Evolutionary conservation across 2,888 invertebrate genomes (phyloP).

Genomic region (Quadroppia sp.): DNA sequence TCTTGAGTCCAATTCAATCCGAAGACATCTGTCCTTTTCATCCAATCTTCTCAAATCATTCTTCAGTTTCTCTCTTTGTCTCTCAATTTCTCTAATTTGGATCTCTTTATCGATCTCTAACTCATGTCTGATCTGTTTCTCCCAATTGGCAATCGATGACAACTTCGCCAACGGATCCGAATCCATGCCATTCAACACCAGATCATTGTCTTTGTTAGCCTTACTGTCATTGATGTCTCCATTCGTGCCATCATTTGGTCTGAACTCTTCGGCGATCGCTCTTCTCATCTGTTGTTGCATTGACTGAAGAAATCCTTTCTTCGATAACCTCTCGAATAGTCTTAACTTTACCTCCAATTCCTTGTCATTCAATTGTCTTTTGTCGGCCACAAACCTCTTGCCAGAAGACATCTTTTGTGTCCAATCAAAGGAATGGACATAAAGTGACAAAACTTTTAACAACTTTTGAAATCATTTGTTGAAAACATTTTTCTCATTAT

Average conservation of each 20-base stretch:
- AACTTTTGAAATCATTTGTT: too few species aligned
- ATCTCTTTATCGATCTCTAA: slow-evolving; percentile 40
- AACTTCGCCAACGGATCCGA: slow-evolving; percentile 32
- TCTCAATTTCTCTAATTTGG: slow-evolving; percentile 34
- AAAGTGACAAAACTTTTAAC: too few species aligned
- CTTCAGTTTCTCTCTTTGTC: slow-evolving; percentile 33
- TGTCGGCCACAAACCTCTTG: not conserved
- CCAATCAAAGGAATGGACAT: too few species aligned
- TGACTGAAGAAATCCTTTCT: slow-evolving; percentile 21
- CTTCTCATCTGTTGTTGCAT: slow-evolving; percentile 20
- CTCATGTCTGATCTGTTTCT: slow-evolving; percentile 40
- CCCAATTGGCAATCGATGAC: slow-evolving; percentile 42
- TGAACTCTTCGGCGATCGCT: slow-evolving; percentile 1
- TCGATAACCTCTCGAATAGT: slow-evolving; percentile 13
- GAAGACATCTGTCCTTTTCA: slow-evolving; percentile 34
- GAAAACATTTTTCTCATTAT: not conserved
- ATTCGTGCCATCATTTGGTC: not conserved
- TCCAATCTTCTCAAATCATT: slow-evolving; percentile 34
- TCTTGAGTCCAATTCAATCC: slow-evolving; percentile 39
- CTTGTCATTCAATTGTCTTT: not conserved
- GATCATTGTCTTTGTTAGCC: too few species aligned
- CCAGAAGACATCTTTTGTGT: too few species aligned
- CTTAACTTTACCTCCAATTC: slow-evolving; percentile 1
- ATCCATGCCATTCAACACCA: too few species aligned
- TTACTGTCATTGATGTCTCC: not conserved